These are phyloP conservation scores for Anoplius nigerrimus DNA, from an alignment of 2,888 invertebrate genomes.

Conservation along the genomic window DNA sequence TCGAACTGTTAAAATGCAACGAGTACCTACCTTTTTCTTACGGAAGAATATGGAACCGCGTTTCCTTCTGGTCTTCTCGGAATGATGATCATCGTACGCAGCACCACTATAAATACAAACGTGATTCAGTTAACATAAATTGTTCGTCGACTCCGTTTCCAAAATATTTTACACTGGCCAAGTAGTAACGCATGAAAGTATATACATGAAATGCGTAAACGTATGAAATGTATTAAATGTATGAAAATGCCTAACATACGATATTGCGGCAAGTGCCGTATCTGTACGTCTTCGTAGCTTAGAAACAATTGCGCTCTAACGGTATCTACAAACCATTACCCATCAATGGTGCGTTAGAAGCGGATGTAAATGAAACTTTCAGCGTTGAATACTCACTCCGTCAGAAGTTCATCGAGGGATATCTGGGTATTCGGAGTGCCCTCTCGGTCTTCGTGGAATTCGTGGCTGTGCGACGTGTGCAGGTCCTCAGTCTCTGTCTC, in stretches of 20 bases:
- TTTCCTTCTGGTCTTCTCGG: constrained; percentile 88
- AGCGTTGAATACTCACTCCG: constrained; percentile 74
- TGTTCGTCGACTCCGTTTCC: constrained; percentile 3
- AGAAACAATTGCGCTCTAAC: background rate
- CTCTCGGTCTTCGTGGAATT: constrained; percentile 68
- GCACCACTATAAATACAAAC: constrained; percentile 59
- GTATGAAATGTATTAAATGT: constrained; percentile 18
- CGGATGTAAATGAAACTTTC: constrained; percentile 31
- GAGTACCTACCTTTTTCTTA: constrained; percentile 86
- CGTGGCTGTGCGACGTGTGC: constrained; percentile 69
- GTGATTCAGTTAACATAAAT: constrained; percentile 1
- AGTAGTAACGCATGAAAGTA: background rate
- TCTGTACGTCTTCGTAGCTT: constrained; percentile 1
- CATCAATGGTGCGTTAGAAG: constrained; percentile 22
- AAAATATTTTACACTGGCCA: too few relatives aligned
- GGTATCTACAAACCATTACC: constrained; percentile 2
- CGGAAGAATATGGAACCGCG: constrained; percentile 93
- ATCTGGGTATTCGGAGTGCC: constrained; percentile 72
- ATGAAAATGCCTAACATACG: background rate
- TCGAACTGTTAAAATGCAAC: background rate
- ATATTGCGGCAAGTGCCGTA: background rate
- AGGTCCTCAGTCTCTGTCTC: constrained; percentile 86
- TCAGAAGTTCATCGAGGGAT: constrained; percentile 73
- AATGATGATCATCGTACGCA: constrained; percentile 81
- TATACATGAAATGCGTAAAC: background rate